A percentile compares a stretch with the other conserved stretches of the same genome.
These are phyloP conservation scores for Pangasius mekongensis DNA, from an alignment of 2,797 vertebrate species.

Conservation along the genomic window DNA sequence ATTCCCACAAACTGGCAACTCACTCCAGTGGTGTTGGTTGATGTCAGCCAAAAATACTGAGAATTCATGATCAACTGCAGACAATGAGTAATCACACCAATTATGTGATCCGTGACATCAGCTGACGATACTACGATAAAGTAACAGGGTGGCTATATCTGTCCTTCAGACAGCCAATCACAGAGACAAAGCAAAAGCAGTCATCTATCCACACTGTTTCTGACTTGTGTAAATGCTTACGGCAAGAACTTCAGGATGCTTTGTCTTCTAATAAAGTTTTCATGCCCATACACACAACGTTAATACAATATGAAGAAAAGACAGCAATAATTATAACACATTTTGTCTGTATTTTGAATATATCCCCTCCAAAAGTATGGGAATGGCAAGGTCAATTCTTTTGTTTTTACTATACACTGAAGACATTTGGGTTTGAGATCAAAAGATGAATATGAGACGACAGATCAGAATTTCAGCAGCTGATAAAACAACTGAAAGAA, in stretches of 20 bases:
- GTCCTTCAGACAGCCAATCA: constrained; percentile 13
- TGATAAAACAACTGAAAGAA: background rate
- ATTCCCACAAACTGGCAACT: background rate
- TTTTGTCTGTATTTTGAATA: background rate
- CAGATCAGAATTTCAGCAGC: too few relatives aligned
- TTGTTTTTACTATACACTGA: background rate
- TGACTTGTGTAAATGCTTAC: background rate
- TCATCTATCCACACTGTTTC: background rate
- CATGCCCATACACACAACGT: background rate
- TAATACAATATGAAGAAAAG: background rate
- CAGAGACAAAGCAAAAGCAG: background rate
- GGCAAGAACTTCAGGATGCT: background rate
- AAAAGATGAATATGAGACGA: too few relatives aligned
- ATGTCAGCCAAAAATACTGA: background rate
- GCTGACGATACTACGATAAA: background rate
- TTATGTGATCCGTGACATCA: constrained; percentile 16
- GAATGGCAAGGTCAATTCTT: background rate
- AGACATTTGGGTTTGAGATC: background rate
- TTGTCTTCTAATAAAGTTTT: background rate
- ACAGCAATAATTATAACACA: background rate
- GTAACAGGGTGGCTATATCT: background rate
- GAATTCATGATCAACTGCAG: background rate
- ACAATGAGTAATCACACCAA: background rate
- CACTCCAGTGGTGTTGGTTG: background rate
- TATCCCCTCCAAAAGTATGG: background rate